These are phyloP conservation scores for Andrena marginata DNA, from an alignment of 2,888 invertebrate genomes.

Conservation along the genomic window DNA sequence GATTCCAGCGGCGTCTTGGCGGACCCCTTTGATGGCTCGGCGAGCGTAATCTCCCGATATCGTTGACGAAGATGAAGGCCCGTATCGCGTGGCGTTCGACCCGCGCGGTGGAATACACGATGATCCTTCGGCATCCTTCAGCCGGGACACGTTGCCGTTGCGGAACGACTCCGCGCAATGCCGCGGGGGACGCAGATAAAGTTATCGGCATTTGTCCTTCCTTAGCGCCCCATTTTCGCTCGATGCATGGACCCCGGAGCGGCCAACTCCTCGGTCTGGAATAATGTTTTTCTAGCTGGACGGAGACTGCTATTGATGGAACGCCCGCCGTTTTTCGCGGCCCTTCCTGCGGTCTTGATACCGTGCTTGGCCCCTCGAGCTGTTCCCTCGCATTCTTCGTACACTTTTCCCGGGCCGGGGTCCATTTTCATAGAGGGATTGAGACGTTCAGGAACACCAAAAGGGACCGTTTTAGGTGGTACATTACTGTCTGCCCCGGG, in stretches of 20 bases:
- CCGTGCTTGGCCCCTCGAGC: background rate
- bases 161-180: background rate
- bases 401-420: background rate
- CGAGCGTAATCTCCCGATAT: background rate
- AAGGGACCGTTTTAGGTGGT: no score
- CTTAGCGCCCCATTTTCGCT: background rate
- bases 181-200: background rate
- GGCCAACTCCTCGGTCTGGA: background rate
- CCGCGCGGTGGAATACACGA: background rate
- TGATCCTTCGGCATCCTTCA: background rate
- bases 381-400: background rate
- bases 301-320: background rate
- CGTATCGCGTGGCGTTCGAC: background rate
- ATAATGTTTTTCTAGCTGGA: slow-evolving; percentile 15
- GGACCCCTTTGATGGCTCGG: background rate
- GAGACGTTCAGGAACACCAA: no score
- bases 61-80: slow-evolving; percentile 18
- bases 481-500: no score
- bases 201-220: background rate
- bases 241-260: background rate
- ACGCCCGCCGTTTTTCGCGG: background rate
- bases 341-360: background rate
- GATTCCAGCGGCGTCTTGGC: background rate
- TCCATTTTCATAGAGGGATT: no score
- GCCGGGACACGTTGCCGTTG: background rate